phyloP scores from a whole-genome alignment of 2,888 invertebrate genomes.

The Rhyacophila evoluta region DNA sequence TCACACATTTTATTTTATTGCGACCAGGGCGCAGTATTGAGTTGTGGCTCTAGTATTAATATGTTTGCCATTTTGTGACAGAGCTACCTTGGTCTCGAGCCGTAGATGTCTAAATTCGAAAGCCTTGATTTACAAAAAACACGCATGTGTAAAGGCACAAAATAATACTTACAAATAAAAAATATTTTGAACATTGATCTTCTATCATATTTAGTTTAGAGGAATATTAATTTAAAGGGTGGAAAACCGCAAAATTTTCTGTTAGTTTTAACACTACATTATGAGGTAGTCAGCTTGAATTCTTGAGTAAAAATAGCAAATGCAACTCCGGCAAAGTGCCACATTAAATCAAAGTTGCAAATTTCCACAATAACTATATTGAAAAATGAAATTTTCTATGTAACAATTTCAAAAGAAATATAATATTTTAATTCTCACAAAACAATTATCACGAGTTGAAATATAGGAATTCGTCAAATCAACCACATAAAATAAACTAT shows the following conservation, averaged over 20 bases:
- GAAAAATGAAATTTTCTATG: too few relatives aligned
- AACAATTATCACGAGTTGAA: too few relatives aligned
- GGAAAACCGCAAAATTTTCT: neutral
- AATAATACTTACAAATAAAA: constrained; percentile 17
- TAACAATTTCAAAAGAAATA: too few relatives aligned
- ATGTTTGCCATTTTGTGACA: neutral
- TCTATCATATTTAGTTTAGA: neutral
- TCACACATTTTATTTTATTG: neutral
- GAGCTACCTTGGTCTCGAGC: neutral
- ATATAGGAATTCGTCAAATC: too few relatives aligned
- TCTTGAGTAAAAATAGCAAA: neutral
- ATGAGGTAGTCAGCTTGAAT: neutral
- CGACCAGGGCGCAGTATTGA: neutral
- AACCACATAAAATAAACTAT: too few relatives aligned
- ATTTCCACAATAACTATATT: too few relatives aligned
- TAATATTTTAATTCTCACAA: too few relatives aligned
- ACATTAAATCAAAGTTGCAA: too few relatives aligned
- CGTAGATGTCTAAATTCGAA: neutral
- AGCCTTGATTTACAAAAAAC: constrained; percentile 11
- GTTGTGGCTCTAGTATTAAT: too few relatives aligned
- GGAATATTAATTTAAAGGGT: neutral
- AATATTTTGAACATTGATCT: constrained; percentile 23
- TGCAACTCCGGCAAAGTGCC: too few relatives aligned
- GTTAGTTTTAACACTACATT: neutral
- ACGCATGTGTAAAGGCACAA: constrained; percentile 9